phyloP scores from a whole-genome alignment of 2,888 invertebrate genomes.

The Embidobia sp. region DNA sequence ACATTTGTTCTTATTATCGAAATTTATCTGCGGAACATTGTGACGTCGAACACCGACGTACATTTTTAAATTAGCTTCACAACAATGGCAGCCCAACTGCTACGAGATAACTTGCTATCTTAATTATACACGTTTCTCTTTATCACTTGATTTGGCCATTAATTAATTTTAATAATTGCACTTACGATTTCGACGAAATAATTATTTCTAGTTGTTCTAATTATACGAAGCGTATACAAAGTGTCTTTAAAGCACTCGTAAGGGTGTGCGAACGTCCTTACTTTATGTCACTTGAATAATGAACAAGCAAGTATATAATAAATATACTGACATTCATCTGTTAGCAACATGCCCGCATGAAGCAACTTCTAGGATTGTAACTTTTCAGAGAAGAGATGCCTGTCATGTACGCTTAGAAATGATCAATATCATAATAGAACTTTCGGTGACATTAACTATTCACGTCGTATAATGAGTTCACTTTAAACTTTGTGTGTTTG shows the following conservation, averaged over 20 bases:
- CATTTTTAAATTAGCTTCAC: too few relatives aligned
- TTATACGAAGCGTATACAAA: slow-evolving; percentile 37
- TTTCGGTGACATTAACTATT: slow-evolving; percentile 49
- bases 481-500: slow-evolving; percentile 28
- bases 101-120: too few relatives aligned
- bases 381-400: slow-evolving; percentile 39
- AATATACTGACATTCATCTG: slow-evolving; percentile 50
- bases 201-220: slow-evolving; percentile 39
- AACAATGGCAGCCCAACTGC: too few relatives aligned
- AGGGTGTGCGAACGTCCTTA: slow-evolving; percentile 40
- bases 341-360: slow-evolving; percentile 50
- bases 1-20: not conserved
- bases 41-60: too few relatives aligned
- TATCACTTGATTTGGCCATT: not conserved
- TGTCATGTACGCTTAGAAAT: slow-evolving; percentile 39
- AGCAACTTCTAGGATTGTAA: slow-evolving; percentile 45
- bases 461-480: slow-evolving; percentile 32
- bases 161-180: slow-evolving; percentile 2
- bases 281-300: slow-evolving; percentile 53
- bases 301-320: slow-evolving; percentile 46
- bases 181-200: not conserved
- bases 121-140: too few relatives aligned
- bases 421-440: slow-evolving; percentile 56
- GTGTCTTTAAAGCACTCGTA: slow-evolving; percentile 34
- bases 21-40: not conserved